phyloP scores from a whole-genome alignment of 2,113 vertebrate species.

The Physeter macrocephalus region DNA sequence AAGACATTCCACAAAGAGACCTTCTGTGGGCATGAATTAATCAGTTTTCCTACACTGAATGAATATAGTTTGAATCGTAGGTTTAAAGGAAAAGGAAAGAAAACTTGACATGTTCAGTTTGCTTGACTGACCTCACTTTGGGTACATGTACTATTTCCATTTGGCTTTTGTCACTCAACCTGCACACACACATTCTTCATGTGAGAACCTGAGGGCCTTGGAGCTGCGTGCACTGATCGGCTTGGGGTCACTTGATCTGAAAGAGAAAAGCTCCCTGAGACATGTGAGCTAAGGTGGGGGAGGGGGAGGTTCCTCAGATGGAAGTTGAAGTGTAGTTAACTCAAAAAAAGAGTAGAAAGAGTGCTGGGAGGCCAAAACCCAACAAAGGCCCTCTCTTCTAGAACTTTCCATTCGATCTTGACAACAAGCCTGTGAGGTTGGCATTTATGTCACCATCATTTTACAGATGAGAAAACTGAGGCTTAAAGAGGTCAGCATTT shows the following conservation, averaged over 20 bases:
- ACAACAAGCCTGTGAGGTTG: background rate
- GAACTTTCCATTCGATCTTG: background rate
- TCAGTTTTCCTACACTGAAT: background rate
- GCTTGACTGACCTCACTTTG: background rate
- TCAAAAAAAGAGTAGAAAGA: background rate
- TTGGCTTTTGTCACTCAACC: background rate
- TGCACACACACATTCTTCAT: fast-evolving
- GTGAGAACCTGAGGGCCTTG: background rate
- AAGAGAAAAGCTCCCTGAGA: too few species aligned
- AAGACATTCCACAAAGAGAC: background rate
- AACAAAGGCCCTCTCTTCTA: background rate
- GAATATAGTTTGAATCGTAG: background rate
- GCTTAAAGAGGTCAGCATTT: background rate
- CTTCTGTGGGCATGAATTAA: background rate
- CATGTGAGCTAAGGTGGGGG: background rate
- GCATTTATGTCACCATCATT: background rate
- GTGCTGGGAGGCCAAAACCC: background rate
- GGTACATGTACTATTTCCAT: background rate
- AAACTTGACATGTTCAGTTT: background rate
- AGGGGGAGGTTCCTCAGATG: background rate
- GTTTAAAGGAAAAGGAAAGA: background rate
- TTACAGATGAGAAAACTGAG: background rate
- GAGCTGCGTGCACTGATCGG: background rate
- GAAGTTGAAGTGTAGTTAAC: background rate
- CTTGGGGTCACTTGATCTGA: background rate